Evolutionary conservation across 2,888 invertebrate genomes (phyloP), one percentile per base, ranked within the genome.

Genomic region (Reticulitermes lucifugus): DNA sequence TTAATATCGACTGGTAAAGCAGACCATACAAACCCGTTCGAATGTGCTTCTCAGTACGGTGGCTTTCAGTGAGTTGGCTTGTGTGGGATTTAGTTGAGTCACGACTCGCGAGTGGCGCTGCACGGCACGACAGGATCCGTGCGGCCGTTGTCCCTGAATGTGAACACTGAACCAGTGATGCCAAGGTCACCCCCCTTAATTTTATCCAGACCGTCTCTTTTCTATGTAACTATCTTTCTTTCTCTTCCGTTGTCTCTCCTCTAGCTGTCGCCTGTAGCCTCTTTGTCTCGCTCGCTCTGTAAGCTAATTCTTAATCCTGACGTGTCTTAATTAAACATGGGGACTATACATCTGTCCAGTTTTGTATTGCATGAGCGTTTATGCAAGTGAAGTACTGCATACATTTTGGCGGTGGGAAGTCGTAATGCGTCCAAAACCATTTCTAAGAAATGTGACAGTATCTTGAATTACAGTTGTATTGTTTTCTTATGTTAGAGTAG

Each of bases 161-260:
- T 85, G 86, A 85, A 86, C 87, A 87, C 77, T 87, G 87, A 87
- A 87, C 87, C 86, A 87, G 85, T 86, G 85, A 86, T 86, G 86
- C 87, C 87, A 87, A 87, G 87, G 87, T 84, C 87, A 86, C 59
- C 81, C 82, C 60, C 79, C 55, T 79, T 70, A 81, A 65, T 65
- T 80, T 60, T 29, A 43, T 51, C 51, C 70, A 55, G 65, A 83
- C 77, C 65, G 79, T 35, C 25, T 79, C 29, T 18, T 41, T n/a
- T 21, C n/a, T 84, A 18, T 35, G 22, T 60, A 21, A 60, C 65
- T 25, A 10, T 85, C 81, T 46, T 41, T 77, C 55, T 35, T 83
- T 80, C 25, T 80, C 80, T 81, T 81, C 81, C 81, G 81, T 43
- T 81, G 43, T 65, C 81, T 81, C 43, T 81, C 35, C 29, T 73